Evolutionary conservation across 1,140 invertebrate genomes (phyloP), one percentile per base, ranked within the genome.

Genomic region (Campoletis sonorensis): DNA sequence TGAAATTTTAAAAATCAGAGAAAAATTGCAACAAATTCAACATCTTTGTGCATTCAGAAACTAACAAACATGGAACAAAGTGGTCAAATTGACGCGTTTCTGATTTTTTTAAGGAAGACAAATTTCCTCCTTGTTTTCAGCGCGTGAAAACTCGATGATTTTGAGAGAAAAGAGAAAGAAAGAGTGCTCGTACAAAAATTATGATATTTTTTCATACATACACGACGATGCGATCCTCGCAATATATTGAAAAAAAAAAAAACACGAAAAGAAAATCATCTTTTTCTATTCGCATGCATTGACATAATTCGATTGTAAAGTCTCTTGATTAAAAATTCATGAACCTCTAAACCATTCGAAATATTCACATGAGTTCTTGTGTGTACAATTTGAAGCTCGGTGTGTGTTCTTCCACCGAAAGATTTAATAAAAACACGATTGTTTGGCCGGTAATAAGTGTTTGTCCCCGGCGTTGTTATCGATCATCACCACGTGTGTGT

Each of bases 151-250:
- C 18, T 51, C 4, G 40, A 27, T 27, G 61, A 75, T 75, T 75
- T 71, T 61, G 51, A 37, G n/a, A 37, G 27, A 77, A 64, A 61
- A 72, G 45, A 49, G 26, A 40, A n/a, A 72, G 18, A 45, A 33
- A 79, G 54, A 80, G 49, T 71, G 79, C 70, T 80, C 71, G 79
- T 80, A 80, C 79, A 45, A 80, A 80, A 80, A n/a, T 80, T 80
- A 80, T 80, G 51, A 80, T 80, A 80, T 80, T 80, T 80, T 80
- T 80, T 64, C 70, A 73, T 73, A 73, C 71, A 80, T 75, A 45
- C 40, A 75, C 58, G 71, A 73, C 45, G 30, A 80, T 75, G 67
- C 72, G 54, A 73, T 73, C 72, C 70, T 80, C 58, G 79, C 79
- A 71, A 75, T 80, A 75, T 75, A 80, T 40, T 4, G 8, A 45